These are phyloP conservation scores for Latrodectus elegans DNA, from an alignment of 2,888 invertebrate species.

Conservation along the genomic window DNA sequence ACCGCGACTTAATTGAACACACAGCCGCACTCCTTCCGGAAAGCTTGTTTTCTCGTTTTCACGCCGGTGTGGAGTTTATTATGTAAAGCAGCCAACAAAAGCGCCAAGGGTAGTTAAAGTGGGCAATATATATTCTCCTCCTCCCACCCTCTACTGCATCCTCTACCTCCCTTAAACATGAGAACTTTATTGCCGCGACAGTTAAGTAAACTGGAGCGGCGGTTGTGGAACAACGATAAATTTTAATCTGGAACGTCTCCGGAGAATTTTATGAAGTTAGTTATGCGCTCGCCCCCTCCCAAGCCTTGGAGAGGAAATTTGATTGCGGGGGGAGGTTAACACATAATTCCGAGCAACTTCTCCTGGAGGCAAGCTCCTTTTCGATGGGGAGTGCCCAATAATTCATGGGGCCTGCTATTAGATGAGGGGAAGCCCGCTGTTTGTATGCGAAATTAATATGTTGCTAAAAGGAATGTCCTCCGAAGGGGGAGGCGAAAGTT, in stretches of 20 bases:
- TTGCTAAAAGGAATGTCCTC: constrained; percentile 36
- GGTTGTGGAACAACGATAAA: constrained; percentile 50
- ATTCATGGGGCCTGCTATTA: background rate
- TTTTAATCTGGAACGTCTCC: constrained; percentile 62
- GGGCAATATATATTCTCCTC: constrained; percentile 36
- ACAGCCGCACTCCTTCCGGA: constrained; percentile 11
- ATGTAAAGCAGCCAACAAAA: constrained; percentile 49
- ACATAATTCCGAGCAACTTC: constrained; percentile 53
- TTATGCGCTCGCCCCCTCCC: constrained; percentile 31
- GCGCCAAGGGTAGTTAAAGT: constrained; percentile 11
- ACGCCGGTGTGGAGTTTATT: constrained; percentile 64
- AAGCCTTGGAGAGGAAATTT: background rate
- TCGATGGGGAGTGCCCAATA: background rate
- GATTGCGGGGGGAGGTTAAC: constrained; percentile 34
- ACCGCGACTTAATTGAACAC: background rate
- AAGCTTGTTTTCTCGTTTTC: constrained; percentile 66
- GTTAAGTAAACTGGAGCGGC: constrained; percentile 42
- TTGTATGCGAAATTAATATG: constrained; percentile 51
- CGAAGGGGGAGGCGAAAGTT: constrained; percentile 31
- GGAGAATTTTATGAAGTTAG: constrained; percentile 62
- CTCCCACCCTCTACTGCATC: background rate
- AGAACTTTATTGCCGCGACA: background rate
- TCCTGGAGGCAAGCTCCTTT: background rate
- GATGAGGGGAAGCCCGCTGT: background rate
- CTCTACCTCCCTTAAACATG: background rate